These are phyloP conservation scores for Nomada fabriciana DNA, from an alignment of 2,888 invertebrate species.

Conservation along the genomic window DNA sequence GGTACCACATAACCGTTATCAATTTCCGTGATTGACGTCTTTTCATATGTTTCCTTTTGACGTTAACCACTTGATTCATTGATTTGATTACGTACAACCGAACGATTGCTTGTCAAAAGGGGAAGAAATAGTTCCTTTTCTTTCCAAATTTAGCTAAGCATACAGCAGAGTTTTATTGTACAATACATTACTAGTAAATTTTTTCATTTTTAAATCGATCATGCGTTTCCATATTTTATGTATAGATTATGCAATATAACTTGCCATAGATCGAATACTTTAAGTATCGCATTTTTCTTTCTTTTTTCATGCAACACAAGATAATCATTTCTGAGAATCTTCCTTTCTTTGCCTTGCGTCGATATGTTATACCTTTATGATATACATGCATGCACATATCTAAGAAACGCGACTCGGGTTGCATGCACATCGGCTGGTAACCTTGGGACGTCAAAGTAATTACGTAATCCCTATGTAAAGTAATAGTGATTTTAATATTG, in stretches of 20 bases:
- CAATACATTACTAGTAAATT: no score
- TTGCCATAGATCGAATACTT: constrained; percentile 18
- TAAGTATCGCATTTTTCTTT: constrained; percentile 7
- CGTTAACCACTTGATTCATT: neutral
- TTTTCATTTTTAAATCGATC: neutral
- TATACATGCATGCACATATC: neutral
- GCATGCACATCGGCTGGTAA: constrained; percentile 1
- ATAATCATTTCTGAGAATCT: no score
- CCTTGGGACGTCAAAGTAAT: constrained; percentile 6
- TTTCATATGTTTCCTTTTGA: neutral
- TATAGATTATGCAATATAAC: neutral
- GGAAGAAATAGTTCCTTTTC: neutral
- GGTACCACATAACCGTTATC: constrained; percentile 30
- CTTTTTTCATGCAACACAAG: constrained; percentile 24
- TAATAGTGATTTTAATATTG: neutral
- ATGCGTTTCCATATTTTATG: neutral
- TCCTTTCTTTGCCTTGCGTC: neutral
- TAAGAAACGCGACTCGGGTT: neutral
- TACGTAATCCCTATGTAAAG: neutral
- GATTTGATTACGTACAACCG: neutral
- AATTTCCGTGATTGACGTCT: constrained; percentile 26
- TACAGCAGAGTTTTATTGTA: neutral
- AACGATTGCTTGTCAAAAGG: neutral
- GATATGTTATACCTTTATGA: constrained; percentile 10
- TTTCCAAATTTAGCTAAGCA: neutral